Base-by-base conservation (phyloP, 2,888 invertebrate species). In the Melikaiella ostensackeni region DNA sequence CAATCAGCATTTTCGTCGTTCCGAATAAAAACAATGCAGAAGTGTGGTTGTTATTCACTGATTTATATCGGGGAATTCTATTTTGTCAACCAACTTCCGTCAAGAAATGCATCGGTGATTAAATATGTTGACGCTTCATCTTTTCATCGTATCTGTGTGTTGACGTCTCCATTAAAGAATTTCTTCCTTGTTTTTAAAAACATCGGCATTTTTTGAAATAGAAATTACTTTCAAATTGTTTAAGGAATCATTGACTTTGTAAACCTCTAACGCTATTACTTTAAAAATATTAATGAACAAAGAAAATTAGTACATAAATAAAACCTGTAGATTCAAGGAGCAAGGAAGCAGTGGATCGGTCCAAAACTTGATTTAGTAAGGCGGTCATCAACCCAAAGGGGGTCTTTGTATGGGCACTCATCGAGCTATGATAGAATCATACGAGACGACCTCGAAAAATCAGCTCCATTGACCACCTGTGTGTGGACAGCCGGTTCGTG, bases 401-500 rank as follows among this genome's bases (percentile, higher is more conserved):
- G 21, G 2, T 50, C n/a, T 50, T 50, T 50, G 50, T 50, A 50
- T 50, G 50, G 50, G 9, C n/a, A 50, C n/a, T 50, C n/a, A 50
- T n/a, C 50, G 50, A n/a, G n/a, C 50, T 50, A 50, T 50, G 50
- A 50, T 50, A 50, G 50, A 50, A 50, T 50, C 50, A 50, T 50
- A 50, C 50, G n/a, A 50, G 50, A 50, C 50, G 50, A 50, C 50
- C 50, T 50, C 50, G n/a, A 50, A 50, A 50, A 50, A 50, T 50
- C n/a, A 50, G n/a, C 50, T 50, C 21, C 50, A 50, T 21, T 50
- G 50, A 50, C 50, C 50, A 50, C 50, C 50, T 50, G 50, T 50
- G 50, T 50, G 50, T 50, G n/a, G n/a, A 50, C 50, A 50, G 9
- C 1, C 50, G n/a, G 8, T n/a, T 50, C 50, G 50, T 50, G 50